Evolutionary conservation across 2,113 vertebrate genomes (phyloP), one percentile per base, ranked within the genome.

Genomic region (Mesembrinibis cayennensis): DNA sequence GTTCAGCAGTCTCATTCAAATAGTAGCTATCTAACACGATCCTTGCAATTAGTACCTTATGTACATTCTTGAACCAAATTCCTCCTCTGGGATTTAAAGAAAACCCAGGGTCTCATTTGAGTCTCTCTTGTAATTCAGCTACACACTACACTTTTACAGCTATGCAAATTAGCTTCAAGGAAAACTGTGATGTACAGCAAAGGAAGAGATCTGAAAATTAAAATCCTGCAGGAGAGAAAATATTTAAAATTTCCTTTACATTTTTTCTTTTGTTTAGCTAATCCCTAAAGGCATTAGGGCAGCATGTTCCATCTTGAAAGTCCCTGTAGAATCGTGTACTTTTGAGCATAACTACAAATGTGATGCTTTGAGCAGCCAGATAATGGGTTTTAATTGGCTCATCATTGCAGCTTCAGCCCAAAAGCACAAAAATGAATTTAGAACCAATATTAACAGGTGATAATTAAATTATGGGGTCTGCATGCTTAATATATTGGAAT

Each of bases 381-480:
- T 97, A 98, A 97, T 96, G 62, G 71, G 83, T 97, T 97, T 96
- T 97, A 97, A 98, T 96, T 98, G 96, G 86, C 85, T 98, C 92
- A 97, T 97, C 96, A 96, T 47, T 96, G 92, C 83, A 97, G 93
- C 96, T 97, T 96, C 95, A 97, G 96, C 94, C 87, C 96, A 95
- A 97, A 96, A 98, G 96, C 87, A 97, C 85, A 98, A 89, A 97
- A 97, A 98, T 96, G 56, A 97, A 97, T 96, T 97, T 91, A 97
- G 90, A 97, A 95, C 92, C 94, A 98, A 95, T 97, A 97, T 97
- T 98, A 98, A 96, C 92, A 98, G 93, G 95, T 98, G 95, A 97
- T 98, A 98, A 98, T 98, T 97, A 98, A 98, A 98, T 97, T 95
- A 96, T 96, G 84, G 93, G 83, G 97, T 96, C 95, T 97, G 89